Evolutionary conservation across 2,113 vertebrate species (phyloP), one percentile per base, ranked within the genome.

Genomic region (Sminthopsis crassicaudata): DNA sequence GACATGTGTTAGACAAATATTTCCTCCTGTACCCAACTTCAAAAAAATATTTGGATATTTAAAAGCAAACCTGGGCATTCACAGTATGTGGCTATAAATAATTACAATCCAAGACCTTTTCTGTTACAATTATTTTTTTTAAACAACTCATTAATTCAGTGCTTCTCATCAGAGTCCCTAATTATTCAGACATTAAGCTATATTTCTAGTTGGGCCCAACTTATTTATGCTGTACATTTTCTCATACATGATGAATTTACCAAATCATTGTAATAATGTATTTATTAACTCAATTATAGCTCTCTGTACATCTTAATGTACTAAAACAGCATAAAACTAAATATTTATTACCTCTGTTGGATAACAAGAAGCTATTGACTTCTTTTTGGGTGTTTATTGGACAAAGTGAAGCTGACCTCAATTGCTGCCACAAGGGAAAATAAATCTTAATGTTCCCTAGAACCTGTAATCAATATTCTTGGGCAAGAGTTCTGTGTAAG

Each of bases 121-220:
- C n/a, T 89, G 57, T 92, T 26, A 95, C 42, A 55, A 8, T 93
- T 60, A 51, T 90, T 95, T 92, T n/a, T 96, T 95, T 90, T 23
- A 91, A 96, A 93, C 24, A 91, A 90, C 30, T 93, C 89, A 27
- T 19, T 50, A 96, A 60, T 96, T 96, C 6, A 67, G 0, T 90
- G 1, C 23, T 95, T 92, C 48, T 91, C 90, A 26, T 54, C 94
- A 88, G 46, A 84, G 7, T 19, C 1, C 7, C 67, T 94, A 51
- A 84, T 91, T 11, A 90, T 55, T 54, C 6, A 92, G 94, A 90
- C 94, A 94, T 30, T 90, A 90, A 42, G 52, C 51, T 36, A 94
- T 88, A 16, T 92, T 54, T 26, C 55, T 94, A 42, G 91, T 95
- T 97, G 52, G 93, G 54, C 30, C 51, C 42, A 57, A 93, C 23